Percentiles rank a stretch among this genome's conserved stretches.
Conservation (phyloP, 2,888 invertebrate species). For the Andrena trimmerana region DNA sequence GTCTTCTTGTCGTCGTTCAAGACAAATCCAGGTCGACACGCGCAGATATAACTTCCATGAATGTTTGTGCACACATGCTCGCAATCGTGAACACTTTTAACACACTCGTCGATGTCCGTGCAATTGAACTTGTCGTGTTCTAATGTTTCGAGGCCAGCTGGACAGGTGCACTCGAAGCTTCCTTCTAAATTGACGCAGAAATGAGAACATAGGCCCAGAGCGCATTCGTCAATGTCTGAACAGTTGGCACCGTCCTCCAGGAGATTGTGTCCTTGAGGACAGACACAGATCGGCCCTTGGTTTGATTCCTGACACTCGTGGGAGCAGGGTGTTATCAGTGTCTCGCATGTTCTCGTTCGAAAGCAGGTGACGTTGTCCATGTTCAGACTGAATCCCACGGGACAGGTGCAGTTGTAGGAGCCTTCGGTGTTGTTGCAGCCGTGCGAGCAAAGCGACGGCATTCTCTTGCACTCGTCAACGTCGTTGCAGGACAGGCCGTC, state of each 20-base stretch:
- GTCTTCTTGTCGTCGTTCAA: constrained; percentile 83
- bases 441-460: constrained; percentile 76
- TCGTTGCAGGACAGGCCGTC: constrained; percentile 79
- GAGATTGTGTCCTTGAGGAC: constrained; percentile 86
- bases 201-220: constrained; percentile 86
- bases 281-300: constrained; percentile 85
- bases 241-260: constrained; percentile 82
- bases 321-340: constrained; percentile 69
- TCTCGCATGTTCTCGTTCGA: constrained; percentile 72
- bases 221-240: constrained; percentile 87
- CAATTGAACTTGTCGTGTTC: constrained; percentile 72
- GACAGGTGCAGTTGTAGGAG: constrained; percentile 85
- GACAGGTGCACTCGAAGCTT: constrained; percentile 86
- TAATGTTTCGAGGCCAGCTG: constrained; percentile 79
- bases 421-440: constrained; percentile 78
- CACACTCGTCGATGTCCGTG: constrained; percentile 75
- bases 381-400: constrained; percentile 79
- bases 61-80: constrained; percentile 85
- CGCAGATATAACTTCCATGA: constrained; percentile 86
- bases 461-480: constrained; percentile 80
- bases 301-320: constrained; percentile 76
- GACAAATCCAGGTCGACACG: constrained; percentile 85
- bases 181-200: constrained; percentile 87
- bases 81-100: constrained; percentile 74
- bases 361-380: constrained; percentile 74